Base-by-base conservation (phyloP, 2,113 vertebrate genomes). In the Carassius carassius region DNA sequence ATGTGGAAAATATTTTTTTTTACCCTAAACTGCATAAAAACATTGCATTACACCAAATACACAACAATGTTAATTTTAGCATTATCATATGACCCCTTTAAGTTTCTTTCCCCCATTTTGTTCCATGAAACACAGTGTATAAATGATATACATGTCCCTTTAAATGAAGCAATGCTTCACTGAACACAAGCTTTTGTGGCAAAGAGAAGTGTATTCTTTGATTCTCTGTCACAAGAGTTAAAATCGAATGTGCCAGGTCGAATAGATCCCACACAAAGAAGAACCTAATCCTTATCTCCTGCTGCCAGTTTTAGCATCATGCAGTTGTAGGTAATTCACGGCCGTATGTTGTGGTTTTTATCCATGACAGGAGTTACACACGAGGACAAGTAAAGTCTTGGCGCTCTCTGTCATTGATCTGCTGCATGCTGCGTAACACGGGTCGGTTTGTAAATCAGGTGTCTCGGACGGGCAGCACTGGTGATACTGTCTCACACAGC, bases 401-500 rank as follows among this genome's bases (percentile, higher is more conserved):
- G 32, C 19, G 63, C 35, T 79, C 54, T 62, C 56, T 4, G 37
- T 3, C 78, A 80, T 80, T 58, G 78, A 80, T 80, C n/a, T 44
- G 23, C 32, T 41, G 29, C 32, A 21, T 78, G 51, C 14, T 17
- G 76, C 62, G 58, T 12, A 78, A 78, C 56, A 78, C 7, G 35
- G 37, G 60, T 65, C n/a, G 60, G 60, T 17, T 67, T 47, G 78
- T 80, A 80, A 80, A 80, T 80, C 78, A 80, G 6, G 1, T 10
- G 37, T 32, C 44, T 11, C 2, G 76, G 56, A 4, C 2, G 14
- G 11, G 16, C 23, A 14, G 73, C 44, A 75, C 73, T 51, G 47
- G 44, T 75, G 29, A 75, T 25, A n/a, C 37, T 10, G 70, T 73
- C 70, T 35, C 19, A 23, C 58, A 56, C 47, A 25, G 73, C 21